Evolutionary conservation across 2,797 vertebrate genomes (phyloP), one percentile per base, ranked within the genome.

Genomic region (Siniperca obscura): DNA sequence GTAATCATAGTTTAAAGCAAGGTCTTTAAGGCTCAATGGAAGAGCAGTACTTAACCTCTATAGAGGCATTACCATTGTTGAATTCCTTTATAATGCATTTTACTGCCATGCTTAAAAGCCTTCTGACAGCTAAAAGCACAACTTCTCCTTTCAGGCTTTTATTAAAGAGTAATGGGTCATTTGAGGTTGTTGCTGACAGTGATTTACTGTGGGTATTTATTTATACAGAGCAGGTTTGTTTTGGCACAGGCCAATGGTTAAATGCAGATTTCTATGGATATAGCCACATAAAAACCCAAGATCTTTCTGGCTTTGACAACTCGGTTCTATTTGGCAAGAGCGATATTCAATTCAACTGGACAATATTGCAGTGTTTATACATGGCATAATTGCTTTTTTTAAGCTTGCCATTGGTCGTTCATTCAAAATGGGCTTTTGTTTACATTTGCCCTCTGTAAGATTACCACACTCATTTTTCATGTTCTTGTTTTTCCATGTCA

Each of bases 141-240:
- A 70, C 25, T 57, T 65, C 36, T 77, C 76, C 72, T 57, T 70
- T 60, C 76, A 80, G 81, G 64, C 61, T 89, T 88, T 83, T 84
- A 86, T 88, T 86, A 76, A 81, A 88, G 85, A 80, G 80, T 52
- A 87, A 86, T 76, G 76, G 89, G 74, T 90, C 85, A 81, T 85
- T 88, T 82, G 73, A 87, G 88, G 88, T 85, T 70, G 74, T 79
- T 81, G 74, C 85, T 76, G 91, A 89, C 87, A 79, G 76, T 88
- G 89, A 91, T 92, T 87, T 82, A 90, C 76, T 59, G 75, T 62
- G 61, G 73, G 73, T 84, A 84, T 93, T 92, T 90, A 91, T 92
- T 93, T 87, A 83, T 87, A 86, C 79, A 30, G 81, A 42, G 84
- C 70, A 89, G 79, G 84, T 87, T 93, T 92, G 91, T 86, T 83